A percentile compares a stretch with the other conserved stretches of the same genome.
These are phyloP conservation scores for Phengaris alcon DNA, from an alignment of 2,888 invertebrate genomes.

Conservation along the genomic window DNA sequence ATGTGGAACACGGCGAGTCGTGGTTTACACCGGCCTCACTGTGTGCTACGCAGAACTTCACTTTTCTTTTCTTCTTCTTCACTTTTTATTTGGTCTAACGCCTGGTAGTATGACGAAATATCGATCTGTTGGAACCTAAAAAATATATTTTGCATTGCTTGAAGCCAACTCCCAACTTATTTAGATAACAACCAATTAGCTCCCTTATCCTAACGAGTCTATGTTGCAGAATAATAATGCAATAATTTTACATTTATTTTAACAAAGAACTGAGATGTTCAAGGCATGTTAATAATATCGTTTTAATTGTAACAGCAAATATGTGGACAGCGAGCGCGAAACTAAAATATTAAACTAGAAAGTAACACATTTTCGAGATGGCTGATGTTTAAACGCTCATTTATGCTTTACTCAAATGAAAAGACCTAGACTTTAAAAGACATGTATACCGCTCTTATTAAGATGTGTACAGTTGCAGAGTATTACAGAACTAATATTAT, in stretches of 20 bases:
- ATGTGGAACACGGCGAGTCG: too few species aligned
- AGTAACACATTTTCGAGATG: background rate
- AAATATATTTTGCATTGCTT: too few species aligned
- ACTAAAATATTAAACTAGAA: background rate
- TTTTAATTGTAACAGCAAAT: background rate
- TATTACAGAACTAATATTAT: background rate
- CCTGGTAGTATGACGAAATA: background rate
- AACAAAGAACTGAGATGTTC: background rate
- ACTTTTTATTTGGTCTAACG: too few species aligned
- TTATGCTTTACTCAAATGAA: background rate
- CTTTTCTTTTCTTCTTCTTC: too few species aligned
- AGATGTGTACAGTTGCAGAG: background rate
- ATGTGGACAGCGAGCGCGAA: slow-evolving; percentile 3
- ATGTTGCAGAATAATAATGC: background rate
- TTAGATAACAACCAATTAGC: too few species aligned
- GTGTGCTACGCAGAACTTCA: too few species aligned
- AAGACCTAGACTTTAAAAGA: background rate
- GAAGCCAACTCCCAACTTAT: too few species aligned
- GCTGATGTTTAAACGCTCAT: slow-evolving; percentile 8
- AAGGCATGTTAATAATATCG: background rate
- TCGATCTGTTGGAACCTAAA: background rate
- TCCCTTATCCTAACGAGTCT: too few species aligned
- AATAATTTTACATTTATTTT: background rate
- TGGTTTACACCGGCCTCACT: too few species aligned
- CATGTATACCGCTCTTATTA: background rate